Percentiles rank a stretch among this genome's conserved stretches.
Conservation (phyloP, 2,113 vertebrate genomes). For the Anseranas semipalmata region DNA sequence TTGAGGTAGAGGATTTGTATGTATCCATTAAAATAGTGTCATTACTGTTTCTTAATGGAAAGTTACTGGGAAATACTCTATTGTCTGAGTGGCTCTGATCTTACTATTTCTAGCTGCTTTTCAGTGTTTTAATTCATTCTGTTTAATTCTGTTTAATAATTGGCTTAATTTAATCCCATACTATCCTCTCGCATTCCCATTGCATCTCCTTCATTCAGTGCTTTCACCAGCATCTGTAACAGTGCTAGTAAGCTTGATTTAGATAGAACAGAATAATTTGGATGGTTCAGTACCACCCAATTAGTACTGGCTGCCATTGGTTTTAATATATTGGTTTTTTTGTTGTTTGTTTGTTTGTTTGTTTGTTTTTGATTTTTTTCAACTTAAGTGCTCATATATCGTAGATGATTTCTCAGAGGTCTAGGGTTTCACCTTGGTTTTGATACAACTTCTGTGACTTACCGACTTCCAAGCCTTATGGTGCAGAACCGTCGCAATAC, state of each 20-base stretch:
- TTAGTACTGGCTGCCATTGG: not conserved
- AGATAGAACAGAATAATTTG: not conserved
- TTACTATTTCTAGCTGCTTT: not conserved
- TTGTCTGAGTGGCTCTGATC: not conserved
- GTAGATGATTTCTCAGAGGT: not conserved
- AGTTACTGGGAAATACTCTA: too few relatives aligned
- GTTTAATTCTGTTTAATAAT: not conserved
- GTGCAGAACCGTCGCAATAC: not conserved
- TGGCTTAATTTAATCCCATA: not conserved
- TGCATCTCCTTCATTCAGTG: not conserved
- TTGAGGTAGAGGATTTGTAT: not conserved
- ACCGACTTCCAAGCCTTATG: rapidly evolving
- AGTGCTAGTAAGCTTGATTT: not conserved
- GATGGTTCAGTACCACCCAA: not conserved
- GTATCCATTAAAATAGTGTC: not conserved
- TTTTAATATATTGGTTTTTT: not conserved
- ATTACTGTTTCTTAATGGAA: too few relatives aligned
- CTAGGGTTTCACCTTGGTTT: not conserved
- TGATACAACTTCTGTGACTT: not conserved
- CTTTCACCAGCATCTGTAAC: not conserved
- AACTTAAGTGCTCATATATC: not conserved
- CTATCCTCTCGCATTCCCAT: not conserved
- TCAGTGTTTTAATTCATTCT: not conserved
- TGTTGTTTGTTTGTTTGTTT: not conserved
- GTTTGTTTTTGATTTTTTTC: not conserved